Evolutionary conservation across 2,888 invertebrate species (phyloP).

Genomic region (Agriopis marginaria): DNA sequence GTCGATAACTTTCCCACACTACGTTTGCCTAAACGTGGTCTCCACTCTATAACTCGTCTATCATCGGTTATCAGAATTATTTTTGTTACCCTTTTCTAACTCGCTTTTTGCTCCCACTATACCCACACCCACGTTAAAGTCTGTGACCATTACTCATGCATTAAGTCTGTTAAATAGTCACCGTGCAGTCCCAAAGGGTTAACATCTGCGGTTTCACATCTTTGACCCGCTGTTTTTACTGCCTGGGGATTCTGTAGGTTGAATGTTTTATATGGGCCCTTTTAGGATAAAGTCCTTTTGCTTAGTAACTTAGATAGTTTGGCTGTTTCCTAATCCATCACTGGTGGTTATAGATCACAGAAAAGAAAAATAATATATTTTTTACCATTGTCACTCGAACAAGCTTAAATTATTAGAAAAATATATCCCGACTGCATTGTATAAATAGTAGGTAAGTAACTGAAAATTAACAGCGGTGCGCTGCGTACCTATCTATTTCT

Average conservation of each 20-base stretch:
- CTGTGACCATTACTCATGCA: constrained; percentile 43
- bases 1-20: too few species aligned
- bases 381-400: too few species aligned
- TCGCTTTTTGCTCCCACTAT: constrained; percentile 5
- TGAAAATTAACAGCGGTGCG: too few species aligned
- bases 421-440: too few species aligned
- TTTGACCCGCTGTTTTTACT: constrained; percentile 37
- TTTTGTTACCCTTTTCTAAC: neutral
- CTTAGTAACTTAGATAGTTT: constrained; percentile 17
- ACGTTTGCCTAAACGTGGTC: too few species aligned
- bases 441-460: too few species aligned
- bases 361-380: too few species aligned
- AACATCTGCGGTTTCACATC: constrained; percentile 39
- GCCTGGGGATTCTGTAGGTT: constrained; percentile 22
- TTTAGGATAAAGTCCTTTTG: constrained; percentile 26
- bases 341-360: neutral
- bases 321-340: constrained; percentile 7
- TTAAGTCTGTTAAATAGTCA: constrained; percentile 46
- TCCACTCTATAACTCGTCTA: too few species aligned
- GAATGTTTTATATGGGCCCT: constrained; percentile 30
- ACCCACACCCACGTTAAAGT: constrained; percentile 7
- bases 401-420: too few species aligned
- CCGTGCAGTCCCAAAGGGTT: constrained; percentile 33
- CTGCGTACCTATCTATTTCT: too few species aligned
- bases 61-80: too few species aligned